A percentile compares a stretch with the other conserved stretches of the same genome.
Evolutionary conservation across 2,113 vertebrate genomes (phyloP).

Genomic region (Eidolon helvum): DNA sequence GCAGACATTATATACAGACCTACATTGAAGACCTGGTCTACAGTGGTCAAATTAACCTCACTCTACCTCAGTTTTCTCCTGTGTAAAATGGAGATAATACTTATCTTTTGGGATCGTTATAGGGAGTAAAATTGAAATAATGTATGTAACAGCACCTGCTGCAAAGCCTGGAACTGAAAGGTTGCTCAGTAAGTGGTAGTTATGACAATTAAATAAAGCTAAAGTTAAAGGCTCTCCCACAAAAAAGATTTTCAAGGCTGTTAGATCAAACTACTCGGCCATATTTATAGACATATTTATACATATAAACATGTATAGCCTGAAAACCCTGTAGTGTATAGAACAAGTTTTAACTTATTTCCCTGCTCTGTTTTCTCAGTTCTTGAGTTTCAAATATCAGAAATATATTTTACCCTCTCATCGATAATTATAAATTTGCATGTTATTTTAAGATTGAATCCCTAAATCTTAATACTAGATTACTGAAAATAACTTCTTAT

Average conservation of each 20-base stretch:
- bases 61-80: neutral
- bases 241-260: conserved; percentile 1
- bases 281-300: neutral
- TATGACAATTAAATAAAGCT: neutral
- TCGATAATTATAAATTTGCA: neutral
- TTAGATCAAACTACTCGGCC: neutral
- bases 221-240: neutral
- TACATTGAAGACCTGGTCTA: neutral
- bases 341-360: conserved; percentile 8
- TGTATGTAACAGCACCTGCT: neutral
- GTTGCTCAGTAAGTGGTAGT: neutral
- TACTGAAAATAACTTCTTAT: neutral
- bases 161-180: neutral
- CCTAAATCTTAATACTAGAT: neutral
- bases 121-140: neutral
- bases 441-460: neutral
- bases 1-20: neutral
- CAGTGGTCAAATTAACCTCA: neutral
- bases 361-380: neutral
- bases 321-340: neutral
- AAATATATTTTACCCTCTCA: neutral
- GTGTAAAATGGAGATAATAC: neutral
- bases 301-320: neutral
- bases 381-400: neutral
- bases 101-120: neutral